Evolutionary conservation across 2,888 invertebrate genomes (phyloP).

Genomic region (Galeopsomyia nigrocyanea): DNA sequence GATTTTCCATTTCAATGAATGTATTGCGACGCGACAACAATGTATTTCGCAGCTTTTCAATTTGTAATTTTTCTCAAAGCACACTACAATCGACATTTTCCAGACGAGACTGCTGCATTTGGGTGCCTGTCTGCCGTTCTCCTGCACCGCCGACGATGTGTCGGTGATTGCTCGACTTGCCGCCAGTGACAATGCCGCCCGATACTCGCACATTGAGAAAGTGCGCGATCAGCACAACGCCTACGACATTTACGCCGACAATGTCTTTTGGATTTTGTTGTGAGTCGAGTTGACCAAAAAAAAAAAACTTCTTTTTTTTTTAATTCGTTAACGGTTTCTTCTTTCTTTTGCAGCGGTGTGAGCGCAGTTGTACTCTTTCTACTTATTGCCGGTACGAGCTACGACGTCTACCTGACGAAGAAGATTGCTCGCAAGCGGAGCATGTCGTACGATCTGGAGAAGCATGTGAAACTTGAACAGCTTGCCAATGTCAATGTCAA

Average conservation of each 20-base stretch:
- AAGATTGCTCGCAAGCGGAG: slow-evolving; percentile 53
- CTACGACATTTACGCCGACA: slow-evolving; percentile 78
- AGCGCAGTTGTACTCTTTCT: slow-evolving; percentile 71
- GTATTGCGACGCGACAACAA: slow-evolving; percentile 4
- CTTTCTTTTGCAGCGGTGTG: slow-evolving; percentile 68
- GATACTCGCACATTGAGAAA: slow-evolving; percentile 71
- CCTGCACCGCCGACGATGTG: slow-evolving; percentile 78
- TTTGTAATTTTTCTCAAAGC: not conserved
- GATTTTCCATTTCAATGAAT: slow-evolving; percentile 9
- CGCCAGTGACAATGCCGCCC: slow-evolving; percentile 70
- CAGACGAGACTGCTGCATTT: slow-evolving; percentile 81
- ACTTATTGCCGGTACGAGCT: slow-evolving; percentile 78
- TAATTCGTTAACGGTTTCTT: too few species aligned
- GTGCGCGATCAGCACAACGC: slow-evolving; percentile 78
- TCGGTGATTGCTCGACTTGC: slow-evolving; percentile 67
- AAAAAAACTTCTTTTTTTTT: not conserved
- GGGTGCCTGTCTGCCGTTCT: slow-evolving; percentile 82
- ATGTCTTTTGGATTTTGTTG: slow-evolving; percentile 80
- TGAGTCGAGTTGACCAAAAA: slow-evolving; percentile 68
- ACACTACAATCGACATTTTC: slow-evolving; percentile 46
- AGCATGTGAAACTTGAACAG: slow-evolving; percentile 63
- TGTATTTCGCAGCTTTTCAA: not conserved
- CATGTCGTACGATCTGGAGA: slow-evolving; percentile 63
- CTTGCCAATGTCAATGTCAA: slow-evolving; percentile 57
- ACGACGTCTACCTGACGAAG: slow-evolving; percentile 74